Percentiles rank a stretch among this genome's conserved stretches.
Evolutionary conservation across 2,888 invertebrate genomes (phyloP).

Genomic region (Drosophila testacea): DNA sequence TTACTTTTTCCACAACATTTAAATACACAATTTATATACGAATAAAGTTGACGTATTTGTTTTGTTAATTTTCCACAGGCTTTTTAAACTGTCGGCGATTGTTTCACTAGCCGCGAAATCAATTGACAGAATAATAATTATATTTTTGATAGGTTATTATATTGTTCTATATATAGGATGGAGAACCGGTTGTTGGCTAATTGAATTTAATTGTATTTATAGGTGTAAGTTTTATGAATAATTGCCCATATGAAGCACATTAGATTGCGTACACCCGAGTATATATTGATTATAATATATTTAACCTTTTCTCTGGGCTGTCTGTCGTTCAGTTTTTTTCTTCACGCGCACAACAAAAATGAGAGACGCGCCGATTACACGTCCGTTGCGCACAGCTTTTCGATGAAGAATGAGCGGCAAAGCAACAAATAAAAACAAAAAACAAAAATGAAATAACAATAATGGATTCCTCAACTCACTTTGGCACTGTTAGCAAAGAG

Average conservation of each 20-base stretch:
- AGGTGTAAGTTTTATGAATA: slow-evolving; percentile 13
- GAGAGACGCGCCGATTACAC: slow-evolving; percentile 29
- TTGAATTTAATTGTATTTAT: slow-evolving; percentile 26
- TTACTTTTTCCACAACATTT: slow-evolving; percentile 6
- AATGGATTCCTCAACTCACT: slow-evolving; percentile 10
- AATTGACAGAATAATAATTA: slow-evolving; percentile 23
- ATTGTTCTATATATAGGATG: neutral
- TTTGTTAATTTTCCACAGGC: slow-evolving; percentile 7
- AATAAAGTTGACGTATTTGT: slow-evolving; percentile 13
- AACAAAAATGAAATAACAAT: slow-evolving; percentile 9
- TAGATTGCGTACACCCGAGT: slow-evolving; percentile 8
- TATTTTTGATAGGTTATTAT: slow-evolving; percentile 1
- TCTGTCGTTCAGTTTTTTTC: neutral
- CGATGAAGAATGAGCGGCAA: slow-evolving; percentile 35
- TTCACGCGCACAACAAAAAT: slow-evolving; percentile 22
- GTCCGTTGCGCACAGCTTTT: slow-evolving; percentile 52
- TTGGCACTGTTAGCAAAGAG: slow-evolving; percentile 24
- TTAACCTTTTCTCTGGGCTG: slow-evolving; percentile 7
- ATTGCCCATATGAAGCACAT: slow-evolving; percentile 24
- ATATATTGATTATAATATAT: slow-evolving; percentile 15
- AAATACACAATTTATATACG: slow-evolving; percentile 16
- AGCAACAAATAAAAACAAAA: slow-evolving; percentile 54
- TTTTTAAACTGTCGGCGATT: slow-evolving; percentile 23
- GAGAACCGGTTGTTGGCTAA: slow-evolving; percentile 40
- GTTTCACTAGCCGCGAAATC: slow-evolving; percentile 28